Conservation (phyloP, 2,888 invertebrate genomes). For the Scaptomyza caliginosa region DNA sequence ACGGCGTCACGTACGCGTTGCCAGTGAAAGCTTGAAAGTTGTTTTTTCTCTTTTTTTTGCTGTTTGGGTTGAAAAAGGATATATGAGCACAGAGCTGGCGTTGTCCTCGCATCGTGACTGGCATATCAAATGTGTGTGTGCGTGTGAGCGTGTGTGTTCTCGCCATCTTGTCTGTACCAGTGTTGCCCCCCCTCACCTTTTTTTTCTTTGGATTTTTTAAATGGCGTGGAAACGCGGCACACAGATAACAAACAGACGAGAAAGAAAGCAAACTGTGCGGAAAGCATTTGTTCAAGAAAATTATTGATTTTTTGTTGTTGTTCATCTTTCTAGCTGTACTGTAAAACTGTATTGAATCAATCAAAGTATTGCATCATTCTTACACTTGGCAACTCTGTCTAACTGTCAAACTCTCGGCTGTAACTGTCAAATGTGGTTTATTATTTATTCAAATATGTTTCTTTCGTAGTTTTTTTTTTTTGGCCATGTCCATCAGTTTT, state of each 20-base stretch:
- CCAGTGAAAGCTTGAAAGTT: slow-evolving; percentile 70
- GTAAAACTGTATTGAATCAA: slow-evolving; percentile 1
- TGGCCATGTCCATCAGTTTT: slow-evolving; percentile 54
- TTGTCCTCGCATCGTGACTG: slow-evolving; percentile 65
- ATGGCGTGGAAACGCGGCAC: slow-evolving; percentile 64
- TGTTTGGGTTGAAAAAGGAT: slow-evolving; percentile 71
- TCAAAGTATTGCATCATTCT: neutral
- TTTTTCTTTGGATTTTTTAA: slow-evolving; percentile 34
- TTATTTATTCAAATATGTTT: slow-evolving; percentile 66
- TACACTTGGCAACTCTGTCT: slow-evolving; percentile 52
- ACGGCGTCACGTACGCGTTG: slow-evolving; percentile 71
- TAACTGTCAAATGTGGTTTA: slow-evolving; percentile 66
- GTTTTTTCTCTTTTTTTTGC: slow-evolving; percentile 30
- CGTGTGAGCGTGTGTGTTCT: slow-evolving; percentile 29
- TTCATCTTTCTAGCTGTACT: neutral
- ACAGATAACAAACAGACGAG: slow-evolving; percentile 12
- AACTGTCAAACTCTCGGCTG: slow-evolving; percentile 61
- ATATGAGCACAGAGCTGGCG: slow-evolving; percentile 75
- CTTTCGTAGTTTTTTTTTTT: slow-evolving; percentile 40
- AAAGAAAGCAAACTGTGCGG: slow-evolving; percentile 19
- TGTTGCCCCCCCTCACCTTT: neutral
- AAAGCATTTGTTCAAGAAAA: slow-evolving; percentile 32
- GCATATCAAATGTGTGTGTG: slow-evolving; percentile 57
- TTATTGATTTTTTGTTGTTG: slow-evolving; percentile 60
- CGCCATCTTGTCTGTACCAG: slow-evolving; percentile 63